A percentile compares a stretch with the other conserved stretches of the same genome.
These are phyloP conservation scores for Malurus elegans DNA, from an alignment of 2,113 vertebrate species.

Conservation along the genomic window DNA sequence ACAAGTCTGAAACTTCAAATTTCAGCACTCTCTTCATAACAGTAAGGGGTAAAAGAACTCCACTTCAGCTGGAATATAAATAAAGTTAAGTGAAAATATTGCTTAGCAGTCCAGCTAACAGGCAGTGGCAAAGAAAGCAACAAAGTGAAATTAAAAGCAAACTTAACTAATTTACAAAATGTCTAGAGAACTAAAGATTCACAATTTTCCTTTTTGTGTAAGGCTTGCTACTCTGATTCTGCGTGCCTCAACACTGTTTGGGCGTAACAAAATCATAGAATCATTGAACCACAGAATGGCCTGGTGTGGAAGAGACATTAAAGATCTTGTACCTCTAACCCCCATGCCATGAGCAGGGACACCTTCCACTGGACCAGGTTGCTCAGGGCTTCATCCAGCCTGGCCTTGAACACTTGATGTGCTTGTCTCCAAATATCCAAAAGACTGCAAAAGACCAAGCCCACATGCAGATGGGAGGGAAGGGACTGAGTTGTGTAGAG, in stretches of 20 bases:
- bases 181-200: neutral
- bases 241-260: neutral
- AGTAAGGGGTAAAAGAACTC: neutral
- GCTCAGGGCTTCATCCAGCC: neutral
- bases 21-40: slow-evolving; percentile 37
- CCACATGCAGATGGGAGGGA: neutral
- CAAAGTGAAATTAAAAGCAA: neutral
- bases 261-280: neutral
- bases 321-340: neutral
- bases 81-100: slow-evolving; percentile 17
- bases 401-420: rapidly evolving
- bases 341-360: neutral
- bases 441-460: neutral
- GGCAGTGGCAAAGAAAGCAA: neutral
- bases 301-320: neutral
- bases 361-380: neutral
- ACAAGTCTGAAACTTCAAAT: slow-evolving; percentile 15
- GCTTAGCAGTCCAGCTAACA: neutral
- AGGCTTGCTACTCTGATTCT: neutral
- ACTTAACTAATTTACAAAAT: neutral
- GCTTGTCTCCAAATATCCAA: neutral
- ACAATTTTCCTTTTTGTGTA: neutral
- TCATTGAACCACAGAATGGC: neutral
- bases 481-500: neutral
- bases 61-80: slow-evolving; percentile 27